Conservation (phyloP, 2,797 vertebrate species). For the Myotis findleyi region DNA sequence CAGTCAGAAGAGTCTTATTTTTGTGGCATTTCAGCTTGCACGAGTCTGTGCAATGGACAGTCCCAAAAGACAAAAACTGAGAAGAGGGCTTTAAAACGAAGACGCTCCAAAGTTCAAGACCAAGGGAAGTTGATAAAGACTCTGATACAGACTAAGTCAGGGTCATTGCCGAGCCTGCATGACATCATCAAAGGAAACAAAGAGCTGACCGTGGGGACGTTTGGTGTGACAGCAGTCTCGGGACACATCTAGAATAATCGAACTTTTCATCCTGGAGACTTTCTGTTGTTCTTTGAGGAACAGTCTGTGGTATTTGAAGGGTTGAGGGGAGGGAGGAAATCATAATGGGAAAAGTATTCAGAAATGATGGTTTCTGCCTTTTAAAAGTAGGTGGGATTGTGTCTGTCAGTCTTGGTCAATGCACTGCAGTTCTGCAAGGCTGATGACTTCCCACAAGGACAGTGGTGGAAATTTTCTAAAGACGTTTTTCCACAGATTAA, state of each 20-base stretch:
- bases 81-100: constrained; percentile 93
- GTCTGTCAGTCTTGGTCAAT: constrained; percentile 86
- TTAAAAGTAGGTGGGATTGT: constrained; percentile 84
- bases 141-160: constrained; percentile 90
- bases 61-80: constrained; percentile 93
- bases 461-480: constrained; percentile 86
- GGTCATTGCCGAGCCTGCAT: constrained; percentile 93
- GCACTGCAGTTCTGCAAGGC: constrained; percentile 85
- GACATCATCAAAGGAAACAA: constrained; percentile 98
- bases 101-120: constrained; percentile 91
- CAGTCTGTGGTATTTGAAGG: constrained; percentile 87
- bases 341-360: constrained; percentile 85
- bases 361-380: constrained; percentile 85
- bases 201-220: constrained; percentile 93
- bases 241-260: constrained; percentile 92
- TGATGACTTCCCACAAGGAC: constrained; percentile 85
- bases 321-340: constrained; percentile 79
- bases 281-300: constrained; percentile 85
- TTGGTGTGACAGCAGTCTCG: constrained; percentile 93
- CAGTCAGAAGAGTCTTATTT: constrained; percentile 96
- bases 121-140: constrained; percentile 91
- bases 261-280: constrained; percentile 83
- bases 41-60: constrained; percentile 92
- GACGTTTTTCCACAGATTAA: constrained; percentile 87
- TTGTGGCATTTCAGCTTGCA: constrained; percentile 91